Conservation (phyloP, 2,113 vertebrate species). For the Heptranchias perlo region DNA sequence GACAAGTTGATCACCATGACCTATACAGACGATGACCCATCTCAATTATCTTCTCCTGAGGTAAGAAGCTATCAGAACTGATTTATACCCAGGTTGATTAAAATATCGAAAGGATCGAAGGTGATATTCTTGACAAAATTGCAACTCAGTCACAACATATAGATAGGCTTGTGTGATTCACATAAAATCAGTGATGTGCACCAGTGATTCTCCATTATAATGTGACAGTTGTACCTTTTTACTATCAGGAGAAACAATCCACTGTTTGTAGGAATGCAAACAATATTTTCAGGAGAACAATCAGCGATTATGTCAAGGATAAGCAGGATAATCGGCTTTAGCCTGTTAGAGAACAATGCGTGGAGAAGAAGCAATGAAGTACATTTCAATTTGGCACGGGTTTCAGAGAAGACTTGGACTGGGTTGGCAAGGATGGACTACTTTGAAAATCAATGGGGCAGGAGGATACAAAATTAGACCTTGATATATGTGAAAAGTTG, state of each 20-base stretch:
- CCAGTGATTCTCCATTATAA: background rate
- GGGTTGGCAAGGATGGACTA: background rate
- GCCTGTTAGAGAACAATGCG: background rate
- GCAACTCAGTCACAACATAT: background rate
- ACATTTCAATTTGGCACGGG: background rate
- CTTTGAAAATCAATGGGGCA: background rate
- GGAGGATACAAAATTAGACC: background rate
- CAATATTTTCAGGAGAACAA: background rate
- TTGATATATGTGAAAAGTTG: background rate
- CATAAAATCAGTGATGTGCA: background rate
- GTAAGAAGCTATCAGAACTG: conserved; percentile 52
- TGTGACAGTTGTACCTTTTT: background rate
- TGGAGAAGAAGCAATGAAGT: background rate
- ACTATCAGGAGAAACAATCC: background rate
- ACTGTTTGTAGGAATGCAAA: background rate
- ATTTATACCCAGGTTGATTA: background rate
- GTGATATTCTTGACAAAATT: background rate
- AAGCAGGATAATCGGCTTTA: background rate
- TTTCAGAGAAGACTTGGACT: background rate
- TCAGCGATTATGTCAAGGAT: background rate
- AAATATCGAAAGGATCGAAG: background rate
- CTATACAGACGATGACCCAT: conserved; percentile 46
- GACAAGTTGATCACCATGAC: conserved; percentile 59
- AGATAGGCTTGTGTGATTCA: background rate
- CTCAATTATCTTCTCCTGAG: conserved; percentile 72